Evolutionary conservation across 2,888 invertebrate species (phyloP).

Genomic region (Protodeltote pygarga): DNA sequence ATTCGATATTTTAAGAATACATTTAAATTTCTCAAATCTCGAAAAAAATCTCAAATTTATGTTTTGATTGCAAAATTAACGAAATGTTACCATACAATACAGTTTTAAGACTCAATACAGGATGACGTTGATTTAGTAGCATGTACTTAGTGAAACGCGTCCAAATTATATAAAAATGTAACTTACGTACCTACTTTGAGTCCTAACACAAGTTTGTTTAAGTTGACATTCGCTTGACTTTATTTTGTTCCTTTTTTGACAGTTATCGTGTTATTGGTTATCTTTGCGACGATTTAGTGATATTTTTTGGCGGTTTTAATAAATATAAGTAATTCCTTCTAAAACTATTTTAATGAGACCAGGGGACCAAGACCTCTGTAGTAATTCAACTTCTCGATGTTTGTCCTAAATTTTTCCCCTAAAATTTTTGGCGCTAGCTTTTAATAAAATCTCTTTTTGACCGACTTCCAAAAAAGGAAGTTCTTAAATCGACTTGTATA

Average conservation of each 20-base stretch:
- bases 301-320: not conserved
- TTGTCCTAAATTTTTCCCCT: not conserved
- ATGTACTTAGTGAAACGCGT: conserved; percentile 79
- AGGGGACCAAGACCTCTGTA: conserved; percentile 66
- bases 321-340: conserved; percentile 3
- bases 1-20: too few relatives aligned
- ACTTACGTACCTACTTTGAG: conserved; percentile 32
- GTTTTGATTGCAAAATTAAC: conserved; percentile 19
- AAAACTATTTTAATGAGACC: conserved; percentile 26
- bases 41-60: too few relatives aligned
- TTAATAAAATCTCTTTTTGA: not conserved
- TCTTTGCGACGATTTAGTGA: conserved; percentile 45
- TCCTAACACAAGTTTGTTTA: conserved; percentile 43
- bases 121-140: conserved; percentile 56
- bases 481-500: too few relatives aligned
- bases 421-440: not conserved
- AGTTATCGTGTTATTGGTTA: conserved; percentile 53
- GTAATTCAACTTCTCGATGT: conserved; percentile 5
- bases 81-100: conserved; percentile 7
- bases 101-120: conserved; percentile 43
- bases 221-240: conserved; percentile 54
- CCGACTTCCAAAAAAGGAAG: too few relatives aligned
- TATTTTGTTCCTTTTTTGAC: conserved; percentile 53
- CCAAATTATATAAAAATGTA: conserved; percentile 57
- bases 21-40: too few relatives aligned